Evolutionary conservation across 1,140 invertebrate genomes (phyloP).

Genomic region (Monochamus saltuarius): DNA sequence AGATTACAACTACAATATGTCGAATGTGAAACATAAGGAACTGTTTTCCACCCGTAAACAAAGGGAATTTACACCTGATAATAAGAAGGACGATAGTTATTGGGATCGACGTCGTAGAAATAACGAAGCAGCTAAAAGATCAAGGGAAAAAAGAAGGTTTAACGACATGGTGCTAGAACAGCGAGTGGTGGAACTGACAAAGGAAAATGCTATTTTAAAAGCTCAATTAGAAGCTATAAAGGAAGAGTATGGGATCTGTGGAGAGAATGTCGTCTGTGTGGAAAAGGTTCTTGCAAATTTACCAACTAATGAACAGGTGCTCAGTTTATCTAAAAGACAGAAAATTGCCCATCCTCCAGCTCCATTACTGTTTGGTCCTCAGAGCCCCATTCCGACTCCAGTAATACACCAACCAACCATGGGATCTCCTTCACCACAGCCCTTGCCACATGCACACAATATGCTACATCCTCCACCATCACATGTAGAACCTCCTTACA

Average conservation of each 20-base stretch:
- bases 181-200: slow-evolving; percentile 88
- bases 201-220: slow-evolving; percentile 91
- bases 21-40: slow-evolving; percentile 67
- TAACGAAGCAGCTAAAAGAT: slow-evolving; percentile 95
- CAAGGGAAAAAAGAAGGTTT: slow-evolving; percentile 90
- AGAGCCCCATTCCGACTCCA: slow-evolving; percentile 66
- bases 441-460: slow-evolving; percentile 39
- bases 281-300: slow-evolving; percentile 84
- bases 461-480: slow-evolving; percentile 43
- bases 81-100: slow-evolving; percentile 95
- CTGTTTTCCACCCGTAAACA: slow-evolving; percentile 88
- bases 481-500: slow-evolving; percentile 46
- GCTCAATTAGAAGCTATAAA: slow-evolving; percentile 90
- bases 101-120: slow-evolving; percentile 94
- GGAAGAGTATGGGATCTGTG: slow-evolving; percentile 90
- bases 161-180: slow-evolving; percentile 97
- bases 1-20: slow-evolving; percentile 51
- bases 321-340: slow-evolving; percentile 77
- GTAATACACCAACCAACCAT: slow-evolving; percentile 65
- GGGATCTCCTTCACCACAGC: slow-evolving; percentile 53
- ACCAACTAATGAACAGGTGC: slow-evolving; percentile 78
- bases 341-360: slow-evolving; percentile 59
- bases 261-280: slow-evolving; percentile 79
- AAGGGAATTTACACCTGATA: slow-evolving; percentile 94
- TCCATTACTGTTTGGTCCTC: slow-evolving; percentile 59